phyloP scores from a whole-genome alignment of 2,888 invertebrate genomes.

The Cataglyphis cursor region DNA sequence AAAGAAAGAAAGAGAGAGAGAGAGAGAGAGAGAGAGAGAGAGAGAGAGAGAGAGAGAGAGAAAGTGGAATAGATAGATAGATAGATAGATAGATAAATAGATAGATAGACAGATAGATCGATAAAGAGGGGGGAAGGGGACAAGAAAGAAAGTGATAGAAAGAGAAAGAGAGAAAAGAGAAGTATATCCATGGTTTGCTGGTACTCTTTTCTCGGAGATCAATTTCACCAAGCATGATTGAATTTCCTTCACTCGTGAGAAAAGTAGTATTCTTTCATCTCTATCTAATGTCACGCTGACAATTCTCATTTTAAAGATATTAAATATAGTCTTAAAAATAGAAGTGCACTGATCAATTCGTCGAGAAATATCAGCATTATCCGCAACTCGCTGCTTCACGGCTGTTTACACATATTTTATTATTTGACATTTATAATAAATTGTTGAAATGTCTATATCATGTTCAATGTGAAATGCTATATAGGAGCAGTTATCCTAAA shows the following conservation, averaged over 20 bases:
- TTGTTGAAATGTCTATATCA: background rate
- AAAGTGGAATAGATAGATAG: slow-evolving; percentile 22
- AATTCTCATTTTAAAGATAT: slow-evolving; percentile 23
- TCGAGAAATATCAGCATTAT: slow-evolving; percentile 61
- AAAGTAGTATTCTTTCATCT: slow-evolving; percentile 13
- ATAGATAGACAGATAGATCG: slow-evolving; percentile 11
- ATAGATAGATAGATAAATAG: slow-evolving; percentile 10
- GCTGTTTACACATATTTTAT: slow-evolving; percentile 36
- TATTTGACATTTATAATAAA: background rate
- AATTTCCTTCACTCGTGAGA: slow-evolving; percentile 21
- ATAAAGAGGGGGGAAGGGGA: background rate
- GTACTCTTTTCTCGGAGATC: slow-evolving; percentile 49
- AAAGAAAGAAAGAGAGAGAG: slow-evolving; percentile 53
- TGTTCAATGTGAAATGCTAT: background rate
- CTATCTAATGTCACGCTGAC: slow-evolving; percentile 10
- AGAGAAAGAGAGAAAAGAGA: slow-evolving; percentile 67
- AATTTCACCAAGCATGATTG: slow-evolving; percentile 17
- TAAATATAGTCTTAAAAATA: slow-evolving; percentile 6
- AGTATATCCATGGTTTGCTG: slow-evolving; percentile 66
- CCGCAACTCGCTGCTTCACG: slow-evolving; percentile 64
- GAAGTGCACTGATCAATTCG: background rate
- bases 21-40: slow-evolving; percentile 58
- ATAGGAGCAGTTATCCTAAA: background rate
- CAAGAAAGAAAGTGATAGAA: slow-evolving; percentile 50
- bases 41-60: slow-evolving; percentile 45